Evolutionary conservation across 2,888 invertebrate genomes (phyloP), one percentile per base, ranked within the genome.

Genomic region (Thelaira solivaga): DNA sequence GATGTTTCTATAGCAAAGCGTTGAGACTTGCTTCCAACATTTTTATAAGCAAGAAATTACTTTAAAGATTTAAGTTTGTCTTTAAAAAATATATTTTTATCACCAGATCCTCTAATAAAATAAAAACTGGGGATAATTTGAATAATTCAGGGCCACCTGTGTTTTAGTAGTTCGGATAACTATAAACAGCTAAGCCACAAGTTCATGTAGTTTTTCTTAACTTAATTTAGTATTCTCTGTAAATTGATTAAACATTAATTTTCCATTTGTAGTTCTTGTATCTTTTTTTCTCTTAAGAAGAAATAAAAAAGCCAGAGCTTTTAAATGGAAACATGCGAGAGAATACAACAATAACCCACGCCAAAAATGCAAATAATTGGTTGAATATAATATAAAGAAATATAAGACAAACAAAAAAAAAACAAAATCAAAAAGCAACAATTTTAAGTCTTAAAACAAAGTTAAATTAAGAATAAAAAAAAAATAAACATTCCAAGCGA

Each of bases 291-390:
- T n/a, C n/a, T n/a, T n/a, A n/a, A n/a, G n/a, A n/a, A n/a, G n/a
- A n/a, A n/a, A n/a, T n/a, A n/a, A n/a, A 7, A 45, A 20, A 45
- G 4, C 20, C 39, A 29, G 22, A 11, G 41, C 34, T 49, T 29
- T 57, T 57, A 62, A n/a, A 45, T 18, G 20, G 34, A 64, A 62
- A 26, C 20, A 55, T 34, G 43, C 20, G 4, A 62, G 4, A 2
- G 13, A 57, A 22, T 22, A 31, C 18, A 43, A 26, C 47, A 34
- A 68, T 53, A 78, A 61, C 78, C 78, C 78, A 78, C 78, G 64
- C 74, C 53, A 61, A 69, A 73, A 74, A 69, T 69, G 53, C 64
- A 74, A 78, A 78, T 74, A 74, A 78, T 74, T 74, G 78, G 31
- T 68, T 65, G 24, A 55, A 69, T 78, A 45, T 72, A 65, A 69